Conservation (phyloP, 1,140 invertebrate species). For the Cecropterus lyciades region DNA sequence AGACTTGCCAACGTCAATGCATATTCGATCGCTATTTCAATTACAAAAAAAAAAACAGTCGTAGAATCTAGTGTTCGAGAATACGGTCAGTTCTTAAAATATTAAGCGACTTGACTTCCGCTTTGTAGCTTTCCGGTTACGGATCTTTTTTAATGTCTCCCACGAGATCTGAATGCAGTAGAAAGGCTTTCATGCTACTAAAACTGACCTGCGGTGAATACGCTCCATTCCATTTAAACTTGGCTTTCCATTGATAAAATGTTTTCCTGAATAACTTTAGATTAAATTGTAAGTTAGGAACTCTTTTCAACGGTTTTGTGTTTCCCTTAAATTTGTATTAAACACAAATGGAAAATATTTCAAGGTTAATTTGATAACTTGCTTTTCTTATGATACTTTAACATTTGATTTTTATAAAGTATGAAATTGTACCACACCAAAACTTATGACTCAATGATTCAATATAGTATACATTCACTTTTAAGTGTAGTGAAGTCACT, state of each 20-base stretch:
- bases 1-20: no score
- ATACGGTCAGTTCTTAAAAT: conserved; percentile 27
- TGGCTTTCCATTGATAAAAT: conserved; percentile 4
- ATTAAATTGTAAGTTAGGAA: conserved; percentile 12
- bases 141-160: conserved; percentile 25
- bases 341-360: not conserved
- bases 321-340: not conserved
- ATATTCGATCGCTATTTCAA: no score
- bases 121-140: conserved; percentile 17
- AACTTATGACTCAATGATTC: no score
- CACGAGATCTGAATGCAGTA: conserved; percentile 25
- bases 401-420: not conserved
- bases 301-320: not conserved
- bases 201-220: conserved; percentile 22
- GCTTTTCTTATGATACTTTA: not conserved
- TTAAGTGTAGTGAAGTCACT: no score
- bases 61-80: no score
- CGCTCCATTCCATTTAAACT: conserved; percentile 21
- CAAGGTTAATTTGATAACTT: no score
- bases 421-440: no score
- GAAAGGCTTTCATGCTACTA: conserved; percentile 21
- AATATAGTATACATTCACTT: no score
- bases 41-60: no score
- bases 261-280: conserved; percentile 5
- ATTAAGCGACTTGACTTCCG: conserved; percentile 19